These are phyloP conservation scores for Megalonaias nervosa DNA, from an alignment of 1,140 invertebrate species.

Conservation along the genomic window DNA sequence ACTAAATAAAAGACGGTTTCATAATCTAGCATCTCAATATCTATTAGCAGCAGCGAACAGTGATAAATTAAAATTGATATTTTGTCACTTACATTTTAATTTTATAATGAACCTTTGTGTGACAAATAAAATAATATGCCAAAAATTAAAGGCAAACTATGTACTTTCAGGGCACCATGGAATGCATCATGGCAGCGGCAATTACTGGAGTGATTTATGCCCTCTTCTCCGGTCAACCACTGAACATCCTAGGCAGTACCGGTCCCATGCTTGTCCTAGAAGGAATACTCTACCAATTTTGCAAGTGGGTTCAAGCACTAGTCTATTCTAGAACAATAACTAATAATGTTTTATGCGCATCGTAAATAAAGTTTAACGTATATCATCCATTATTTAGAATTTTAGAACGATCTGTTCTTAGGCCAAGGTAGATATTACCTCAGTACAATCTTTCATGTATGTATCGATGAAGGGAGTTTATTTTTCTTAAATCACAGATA, in stretches of 20 bases:
- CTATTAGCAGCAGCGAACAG: too few relatives aligned
- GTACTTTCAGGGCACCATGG: slow-evolving; percentile 87
- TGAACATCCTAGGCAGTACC: slow-evolving; percentile 98
- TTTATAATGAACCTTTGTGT: too few relatives aligned
- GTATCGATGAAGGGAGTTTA: too few relatives aligned
- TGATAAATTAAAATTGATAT: too few relatives aligned
- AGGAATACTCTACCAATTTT: slow-evolving; percentile 89
- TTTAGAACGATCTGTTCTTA: neutral
- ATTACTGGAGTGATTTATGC: slow-evolving; percentile 97
- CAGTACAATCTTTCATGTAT: too few relatives aligned
- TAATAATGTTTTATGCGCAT: neutral
- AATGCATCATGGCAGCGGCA: slow-evolving; percentile 96
- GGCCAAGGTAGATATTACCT: neutral
- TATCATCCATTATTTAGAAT: neutral
- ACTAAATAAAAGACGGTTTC: too few relatives aligned
- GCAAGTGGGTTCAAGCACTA: slow-evolving; percentile 77
- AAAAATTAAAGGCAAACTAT: neutral
- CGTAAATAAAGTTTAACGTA: neutral
- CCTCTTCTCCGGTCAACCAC: slow-evolving; percentile 97
- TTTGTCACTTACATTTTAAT: too few relatives aligned
- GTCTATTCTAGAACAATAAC: neutral
- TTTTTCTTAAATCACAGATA: too few relatives aligned
- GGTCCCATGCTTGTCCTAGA: slow-evolving; percentile 99
- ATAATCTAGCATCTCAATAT: too few relatives aligned
- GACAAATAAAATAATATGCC: neutral